These are phyloP conservation scores for Bufotes viridis DNA, from an alignment of 2,797 vertebrate species.

Conservation along the genomic window DNA sequence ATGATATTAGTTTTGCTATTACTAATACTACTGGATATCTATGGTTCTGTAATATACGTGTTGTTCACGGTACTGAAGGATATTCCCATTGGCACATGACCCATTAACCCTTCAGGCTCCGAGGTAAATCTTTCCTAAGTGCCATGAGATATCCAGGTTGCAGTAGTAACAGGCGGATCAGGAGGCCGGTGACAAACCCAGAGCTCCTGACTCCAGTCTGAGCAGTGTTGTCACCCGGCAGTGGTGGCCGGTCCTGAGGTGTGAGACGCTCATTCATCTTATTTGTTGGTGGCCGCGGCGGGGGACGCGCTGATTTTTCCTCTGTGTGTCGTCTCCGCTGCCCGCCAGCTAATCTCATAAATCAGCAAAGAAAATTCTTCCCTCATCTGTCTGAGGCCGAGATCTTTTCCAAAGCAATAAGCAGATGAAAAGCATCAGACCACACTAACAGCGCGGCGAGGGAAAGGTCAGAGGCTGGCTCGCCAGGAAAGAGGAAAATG, in stretches of 20 bases:
- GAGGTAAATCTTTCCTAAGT: background rate
- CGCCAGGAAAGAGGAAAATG: constrained; percentile 60
- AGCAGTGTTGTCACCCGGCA: background rate
- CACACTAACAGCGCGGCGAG: constrained; percentile 48
- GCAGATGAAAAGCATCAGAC: constrained; percentile 55
- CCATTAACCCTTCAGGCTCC: background rate
- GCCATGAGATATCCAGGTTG: background rate
- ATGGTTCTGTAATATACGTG: no score
- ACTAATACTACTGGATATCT: background rate
- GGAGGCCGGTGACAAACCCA: no score
- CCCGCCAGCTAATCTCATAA: constrained; percentile 52
- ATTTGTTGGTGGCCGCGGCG: background rate
- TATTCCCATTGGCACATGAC: no score
- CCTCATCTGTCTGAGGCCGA: constrained; percentile 34
- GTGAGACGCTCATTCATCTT: background rate
- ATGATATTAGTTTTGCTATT: background rate
- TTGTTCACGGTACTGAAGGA: no score
- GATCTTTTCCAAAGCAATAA: constrained; percentile 43
- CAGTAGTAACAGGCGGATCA: background rate
- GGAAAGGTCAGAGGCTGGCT: constrained; percentile 52
- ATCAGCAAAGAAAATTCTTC: constrained; percentile 52
- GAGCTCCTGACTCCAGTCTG: no score
- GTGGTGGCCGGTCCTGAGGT: background rate
- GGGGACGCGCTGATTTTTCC: constrained; percentile 9
- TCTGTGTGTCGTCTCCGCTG: background rate